phyloP scores from a whole-genome alignment of 2,888 invertebrate genomes.

The Andrena chrysosceles region DNA sequence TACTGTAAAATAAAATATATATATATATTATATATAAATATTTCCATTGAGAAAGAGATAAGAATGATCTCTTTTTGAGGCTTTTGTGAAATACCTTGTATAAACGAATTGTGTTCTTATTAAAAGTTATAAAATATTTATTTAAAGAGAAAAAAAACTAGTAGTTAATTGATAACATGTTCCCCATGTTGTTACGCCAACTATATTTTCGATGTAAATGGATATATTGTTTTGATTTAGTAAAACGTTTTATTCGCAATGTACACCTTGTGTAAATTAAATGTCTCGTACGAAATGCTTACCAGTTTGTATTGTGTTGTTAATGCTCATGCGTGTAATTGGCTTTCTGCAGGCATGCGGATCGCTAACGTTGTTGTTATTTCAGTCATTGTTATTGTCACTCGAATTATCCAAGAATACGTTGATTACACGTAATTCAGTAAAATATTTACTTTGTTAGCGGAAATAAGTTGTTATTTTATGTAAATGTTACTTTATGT shows the following conservation, averaged over 20 bases:
- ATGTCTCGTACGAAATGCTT: constrained; percentile 38
- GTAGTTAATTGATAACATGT: constrained; percentile 45
- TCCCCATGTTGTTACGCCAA: constrained; percentile 41
- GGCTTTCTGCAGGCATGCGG: constrained; percentile 42
- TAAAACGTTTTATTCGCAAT: constrained; percentile 46
- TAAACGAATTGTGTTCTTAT: constrained; percentile 72
- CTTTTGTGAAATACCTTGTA: constrained; percentile 69
- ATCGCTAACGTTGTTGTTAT: constrained; percentile 57
- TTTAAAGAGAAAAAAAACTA: constrained; percentile 37
- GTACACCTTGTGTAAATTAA: constrained; percentile 48
- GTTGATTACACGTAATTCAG: constrained; percentile 51
- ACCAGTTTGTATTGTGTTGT: constrained; percentile 43
- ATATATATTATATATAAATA: constrained; percentile 49
- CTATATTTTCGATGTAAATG: constrained; percentile 46
- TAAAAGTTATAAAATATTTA: constrained; percentile 62
- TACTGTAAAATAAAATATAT: constrained; percentile 49
- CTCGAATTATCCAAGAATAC: constrained; percentile 37
- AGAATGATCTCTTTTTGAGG: constrained; percentile 66
- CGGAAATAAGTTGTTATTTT: constrained; percentile 55
- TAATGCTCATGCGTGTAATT: constrained; percentile 49
- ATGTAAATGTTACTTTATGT: constrained; percentile 46
- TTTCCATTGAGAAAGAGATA: constrained; percentile 69
- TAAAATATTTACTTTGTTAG: constrained; percentile 51
- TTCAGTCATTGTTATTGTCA: constrained; percentile 46
- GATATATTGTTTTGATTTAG: constrained; percentile 53